These are phyloP conservation scores for Siderastrea siderea DNA, from an alignment of 92 coral and sea anemone species.

Conservation along the genomic window DNA sequence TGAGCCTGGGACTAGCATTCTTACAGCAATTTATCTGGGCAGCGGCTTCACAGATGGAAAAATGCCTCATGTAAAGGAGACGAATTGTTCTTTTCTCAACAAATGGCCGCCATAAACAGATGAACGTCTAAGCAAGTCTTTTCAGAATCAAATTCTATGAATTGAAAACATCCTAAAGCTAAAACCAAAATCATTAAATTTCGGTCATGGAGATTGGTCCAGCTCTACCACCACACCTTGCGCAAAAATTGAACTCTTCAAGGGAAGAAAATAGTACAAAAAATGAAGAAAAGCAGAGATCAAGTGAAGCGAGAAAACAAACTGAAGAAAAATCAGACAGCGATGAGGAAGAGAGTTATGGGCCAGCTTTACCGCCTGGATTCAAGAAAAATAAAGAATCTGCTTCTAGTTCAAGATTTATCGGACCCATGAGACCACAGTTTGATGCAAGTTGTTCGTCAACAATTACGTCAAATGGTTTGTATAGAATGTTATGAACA, in stretches of 20 bases:
- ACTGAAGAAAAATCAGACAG: constrained; percentile 41
- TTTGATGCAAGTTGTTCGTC: not conserved
- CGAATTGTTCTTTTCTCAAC: not conserved
- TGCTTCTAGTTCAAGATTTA: constrained; percentile 2
- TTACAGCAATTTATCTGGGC: not conserved
- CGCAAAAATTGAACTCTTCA: constrained; percentile 1
- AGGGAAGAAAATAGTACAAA: not conserved
- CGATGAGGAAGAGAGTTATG: constrained; percentile 79
- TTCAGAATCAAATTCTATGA: not conserved
- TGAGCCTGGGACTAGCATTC: constrained; percentile 15
- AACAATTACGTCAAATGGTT: not conserved
- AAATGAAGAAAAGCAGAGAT: constrained; percentile 3
- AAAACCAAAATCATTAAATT: not conserved
- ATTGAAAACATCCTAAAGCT: not conserved
- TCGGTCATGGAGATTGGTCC: constrained; percentile 92
- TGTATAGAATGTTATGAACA: not conserved
- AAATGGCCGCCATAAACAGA: constrained; percentile 30
- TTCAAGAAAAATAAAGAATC: constrained; percentile 38
- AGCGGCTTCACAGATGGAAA: not conserved
- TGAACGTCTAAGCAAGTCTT: too few relatives aligned
- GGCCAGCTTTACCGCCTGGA: constrained; percentile 96
- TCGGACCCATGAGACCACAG: constrained; percentile 67
- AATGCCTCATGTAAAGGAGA: not conserved
- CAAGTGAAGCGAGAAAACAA: not conserved
- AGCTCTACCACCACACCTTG: constrained; percentile 83